Evolutionary conservation across 2,797 vertebrate species (phyloP).

Genomic region (Callimico goeldii): DNA sequence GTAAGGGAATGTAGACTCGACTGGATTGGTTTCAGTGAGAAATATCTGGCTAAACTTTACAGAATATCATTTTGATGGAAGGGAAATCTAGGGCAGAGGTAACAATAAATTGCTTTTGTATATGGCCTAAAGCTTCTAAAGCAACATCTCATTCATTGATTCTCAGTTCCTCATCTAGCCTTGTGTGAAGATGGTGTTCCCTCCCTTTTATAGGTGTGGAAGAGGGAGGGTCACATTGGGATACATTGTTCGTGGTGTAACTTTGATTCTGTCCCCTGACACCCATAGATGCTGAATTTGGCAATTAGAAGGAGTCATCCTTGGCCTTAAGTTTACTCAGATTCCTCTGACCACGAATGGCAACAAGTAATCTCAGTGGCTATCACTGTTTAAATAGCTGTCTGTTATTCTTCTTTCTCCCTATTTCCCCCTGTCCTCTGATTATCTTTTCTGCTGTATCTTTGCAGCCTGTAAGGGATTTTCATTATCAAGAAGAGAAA

Average conservation of each 20-base stretch:
- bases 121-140: neutral
- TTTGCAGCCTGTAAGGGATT: neutral
- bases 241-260: neutral
- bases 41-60: neutral
- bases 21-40: neutral
- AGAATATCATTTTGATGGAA: neutral
- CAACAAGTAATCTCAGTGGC: neutral
- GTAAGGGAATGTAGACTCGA: neutral
- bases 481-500: constrained; percentile 12
- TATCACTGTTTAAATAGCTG: neutral
- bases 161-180: neutral
- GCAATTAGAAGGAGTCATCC: neutral
- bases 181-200: neutral
- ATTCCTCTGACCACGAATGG: neutral
- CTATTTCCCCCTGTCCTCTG: neutral
- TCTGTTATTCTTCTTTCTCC: neutral
- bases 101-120: neutral
- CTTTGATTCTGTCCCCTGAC: neutral
- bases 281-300: neutral
- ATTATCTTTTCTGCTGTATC: neutral
- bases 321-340: neutral
- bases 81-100: neutral
- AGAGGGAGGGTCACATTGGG: neutral
- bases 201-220: neutral
- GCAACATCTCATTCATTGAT: neutral